Percentiles rank a stretch among this genome's conserved stretches.
Conservation (phyloP, 2,797 vertebrate species). For the Enteromius anoplus region DNA sequence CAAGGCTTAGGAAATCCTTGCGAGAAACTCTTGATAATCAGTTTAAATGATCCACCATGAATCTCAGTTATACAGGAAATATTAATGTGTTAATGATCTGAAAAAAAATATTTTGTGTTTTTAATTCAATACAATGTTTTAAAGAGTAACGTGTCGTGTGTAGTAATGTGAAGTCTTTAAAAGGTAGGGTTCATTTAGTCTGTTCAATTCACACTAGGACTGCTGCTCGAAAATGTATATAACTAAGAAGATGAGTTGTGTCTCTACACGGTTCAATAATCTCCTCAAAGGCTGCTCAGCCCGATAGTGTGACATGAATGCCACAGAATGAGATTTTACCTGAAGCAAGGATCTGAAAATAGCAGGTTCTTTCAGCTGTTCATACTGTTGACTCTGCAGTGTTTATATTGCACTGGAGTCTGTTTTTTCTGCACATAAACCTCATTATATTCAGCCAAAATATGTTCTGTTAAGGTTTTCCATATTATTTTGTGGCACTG, state of each 20-base stretch:
- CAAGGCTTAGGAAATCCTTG: neutral
- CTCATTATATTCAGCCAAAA: neutral
- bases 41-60: neutral
- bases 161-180: no score
- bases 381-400: neutral
- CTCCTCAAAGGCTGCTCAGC: slow-evolving; percentile 11
- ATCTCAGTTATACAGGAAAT: neutral
- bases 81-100: neutral
- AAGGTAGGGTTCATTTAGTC: slow-evolving; percentile 21
- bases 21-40: neutral
- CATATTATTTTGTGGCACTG: neutral
- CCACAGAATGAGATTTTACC: slow-evolving; percentile 4
- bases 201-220: slow-evolving; percentile 2
- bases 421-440: slow-evolving; percentile 1
- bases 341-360: slow-evolving; percentile 37
- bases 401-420: neutral
- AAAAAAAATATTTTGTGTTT: neutral
- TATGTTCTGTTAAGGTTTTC: neutral
- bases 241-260: slow-evolving; percentile 5
- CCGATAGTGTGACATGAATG: slow-evolving; percentile 6
- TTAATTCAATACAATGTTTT: neutral
- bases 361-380: slow-evolving; percentile 16
- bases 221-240: neutral
- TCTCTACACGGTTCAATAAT: slow-evolving; percentile 13
- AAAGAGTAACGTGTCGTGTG: neutral